Base-by-base conservation (phyloP, 2,797 vertebrate species). In the Pantherophis alleghaniensis region DNA sequence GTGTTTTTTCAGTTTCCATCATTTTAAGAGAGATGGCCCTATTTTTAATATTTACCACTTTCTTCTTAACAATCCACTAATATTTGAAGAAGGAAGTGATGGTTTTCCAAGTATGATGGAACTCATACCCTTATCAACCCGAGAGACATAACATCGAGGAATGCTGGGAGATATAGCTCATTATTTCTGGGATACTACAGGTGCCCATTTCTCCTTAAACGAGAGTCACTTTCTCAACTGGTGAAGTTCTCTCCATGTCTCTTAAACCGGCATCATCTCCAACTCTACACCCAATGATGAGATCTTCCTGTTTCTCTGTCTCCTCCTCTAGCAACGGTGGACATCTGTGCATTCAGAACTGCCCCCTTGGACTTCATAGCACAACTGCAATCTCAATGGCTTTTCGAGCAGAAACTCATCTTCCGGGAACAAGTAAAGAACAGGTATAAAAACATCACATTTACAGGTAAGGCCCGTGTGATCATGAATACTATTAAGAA, bases 401-500 rank as follows among this genome's bases (percentile, higher is more conserved):
- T 96, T 0, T 90, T 93, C 55, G 98, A 98, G 93, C 97, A 98
- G 93, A 93, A 96, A 86, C 0, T 97, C 59, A 97, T 99, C 22
- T 96, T 97, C 90, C 96, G 66, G 0, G 98, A 99, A 86, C 97
- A 98, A 2, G 94, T 96, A 88, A 4, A 94, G 93, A 97, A 96
- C 66, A 97, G 97, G 79, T 98, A 97, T 96, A 97, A 94, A 57
- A 98, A 97, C 26, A 96, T 96, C 9, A 98, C 98, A 74, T 99
- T 99, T 94, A 98, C 99, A 97, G 98, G 99, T 99, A 98, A 97
- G 97, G 32, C 18, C 28, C 86, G 0, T 47, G 87, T 13, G 26
- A 74, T 63, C 26, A 42, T 61, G 18, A 12, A 26, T 26, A 12
- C 13, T 92, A 47, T 11, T 11, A 1, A 24, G 92, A 51, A 7